Conservation (phyloP, 2,797 vertebrate genomes). For the Meriones psammophilus region DNA sequence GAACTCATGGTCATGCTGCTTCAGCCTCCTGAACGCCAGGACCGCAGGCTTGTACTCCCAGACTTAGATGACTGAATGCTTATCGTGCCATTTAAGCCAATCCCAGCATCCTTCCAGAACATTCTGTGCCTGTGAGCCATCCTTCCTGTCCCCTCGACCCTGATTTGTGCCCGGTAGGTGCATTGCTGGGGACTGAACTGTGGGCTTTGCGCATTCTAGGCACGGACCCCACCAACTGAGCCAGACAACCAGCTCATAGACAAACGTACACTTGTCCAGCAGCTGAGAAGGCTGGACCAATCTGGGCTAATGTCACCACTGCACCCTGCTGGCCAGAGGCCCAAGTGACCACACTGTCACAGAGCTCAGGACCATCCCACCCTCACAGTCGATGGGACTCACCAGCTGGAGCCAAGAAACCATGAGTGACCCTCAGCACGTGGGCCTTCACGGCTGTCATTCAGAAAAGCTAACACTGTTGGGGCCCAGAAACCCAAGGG, state of each 20-base stretch:
- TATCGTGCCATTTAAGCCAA: not conserved
- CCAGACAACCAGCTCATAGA: not conserved
- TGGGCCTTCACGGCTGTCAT: not conserved
- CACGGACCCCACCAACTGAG: not conserved
- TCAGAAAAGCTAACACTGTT: not conserved
- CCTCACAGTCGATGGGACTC: not conserved
- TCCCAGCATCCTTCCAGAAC: not conserved
- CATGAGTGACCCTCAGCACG: not conserved
- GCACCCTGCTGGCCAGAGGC: not conserved
- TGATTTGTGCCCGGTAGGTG: not conserved
- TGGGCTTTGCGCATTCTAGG: not conserved
- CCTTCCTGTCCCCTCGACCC: not conserved
- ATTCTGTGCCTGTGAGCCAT: fast-evolving
- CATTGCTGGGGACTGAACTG: not conserved
- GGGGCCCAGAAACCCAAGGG: no score
- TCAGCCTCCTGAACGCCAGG: not conserved
- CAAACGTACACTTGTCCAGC: not conserved
- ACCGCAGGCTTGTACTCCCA: not conserved
- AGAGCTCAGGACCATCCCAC: not conserved
- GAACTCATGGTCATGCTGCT: not conserved
- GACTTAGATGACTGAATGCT: not conserved
- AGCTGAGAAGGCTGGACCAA: not conserved
- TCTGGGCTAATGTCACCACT: not conserved
- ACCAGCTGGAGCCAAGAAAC: fast-evolving
- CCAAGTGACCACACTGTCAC: not conserved